Percentiles rank a stretch among this genome's conserved stretches.
phyloP scores from a whole-genome alignment of 2,797 vertebrate species.

The Chaetophractus vellerosus region DNA sequence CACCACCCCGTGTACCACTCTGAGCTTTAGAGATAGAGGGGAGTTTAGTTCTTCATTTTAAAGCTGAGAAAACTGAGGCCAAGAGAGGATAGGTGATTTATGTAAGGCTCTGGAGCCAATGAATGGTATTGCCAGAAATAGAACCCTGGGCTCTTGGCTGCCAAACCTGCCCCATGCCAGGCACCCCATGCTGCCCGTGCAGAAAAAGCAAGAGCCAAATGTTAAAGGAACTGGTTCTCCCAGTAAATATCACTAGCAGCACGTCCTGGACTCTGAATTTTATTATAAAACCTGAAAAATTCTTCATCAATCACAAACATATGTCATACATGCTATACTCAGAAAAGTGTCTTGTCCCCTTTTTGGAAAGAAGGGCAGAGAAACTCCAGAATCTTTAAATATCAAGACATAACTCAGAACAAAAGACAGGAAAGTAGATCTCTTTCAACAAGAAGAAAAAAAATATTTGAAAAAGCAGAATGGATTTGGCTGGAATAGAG shows the following conservation, averaged over 20 bases:
- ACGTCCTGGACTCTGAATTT: conserved; percentile 48
- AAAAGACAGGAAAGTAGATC: conserved; percentile 37
- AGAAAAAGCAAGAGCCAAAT: conserved; percentile 38
- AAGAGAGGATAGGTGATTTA: background rate
- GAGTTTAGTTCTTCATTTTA: conserved; percentile 24
- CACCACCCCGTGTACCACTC: background rate
- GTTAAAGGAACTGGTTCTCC: background rate
- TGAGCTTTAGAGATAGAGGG: background rate
- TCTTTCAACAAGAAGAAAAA: conserved; percentile 38
- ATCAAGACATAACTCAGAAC: conserved; percentile 17
- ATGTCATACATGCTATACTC: background rate
- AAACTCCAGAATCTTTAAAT: background rate
- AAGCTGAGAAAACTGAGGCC: background rate
- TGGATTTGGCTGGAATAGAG: conserved; percentile 70
- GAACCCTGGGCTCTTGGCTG: background rate
- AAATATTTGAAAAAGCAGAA: conserved; percentile 57
- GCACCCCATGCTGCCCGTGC: background rate
- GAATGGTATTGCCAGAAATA: background rate
- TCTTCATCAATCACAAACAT: conserved; percentile 18
- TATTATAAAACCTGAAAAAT: conserved; percentile 59
- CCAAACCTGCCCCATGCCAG: background rate
- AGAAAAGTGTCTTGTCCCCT: background rate
- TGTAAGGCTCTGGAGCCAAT: background rate
- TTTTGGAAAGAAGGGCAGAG: conserved; percentile 39
- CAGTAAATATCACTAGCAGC: background rate